Evolutionary conservation across 2,797 vertebrate genomes (phyloP).

Genomic region (Chelon auratus): DNA sequence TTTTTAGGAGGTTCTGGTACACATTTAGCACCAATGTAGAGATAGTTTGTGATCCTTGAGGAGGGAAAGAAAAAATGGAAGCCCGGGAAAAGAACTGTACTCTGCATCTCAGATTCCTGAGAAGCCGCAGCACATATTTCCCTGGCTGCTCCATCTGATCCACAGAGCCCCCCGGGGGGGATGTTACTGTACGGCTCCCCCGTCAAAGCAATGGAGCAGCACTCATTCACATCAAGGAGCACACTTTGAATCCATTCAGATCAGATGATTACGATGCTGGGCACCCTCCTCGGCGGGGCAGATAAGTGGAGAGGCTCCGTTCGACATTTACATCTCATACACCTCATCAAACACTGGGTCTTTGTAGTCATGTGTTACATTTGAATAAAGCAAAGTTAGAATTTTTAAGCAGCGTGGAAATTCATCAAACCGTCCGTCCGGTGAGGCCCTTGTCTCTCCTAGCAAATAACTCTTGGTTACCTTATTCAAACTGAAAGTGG

Average conservation of each 20-base stretch:
- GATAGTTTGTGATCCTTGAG: constrained; percentile 34
- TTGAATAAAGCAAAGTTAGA: constrained; percentile 73
- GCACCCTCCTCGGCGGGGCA: constrained; percentile 59
- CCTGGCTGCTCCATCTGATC: constrained; percentile 64
- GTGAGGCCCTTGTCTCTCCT: constrained; percentile 62
- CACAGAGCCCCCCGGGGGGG: constrained; percentile 53
- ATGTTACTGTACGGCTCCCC: constrained; percentile 48
- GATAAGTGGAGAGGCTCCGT: constrained; percentile 71
- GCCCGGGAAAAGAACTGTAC: constrained; percentile 50
- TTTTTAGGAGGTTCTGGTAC: constrained; percentile 5
- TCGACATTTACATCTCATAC: constrained; percentile 72
- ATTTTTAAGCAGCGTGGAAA: constrained; percentile 68
- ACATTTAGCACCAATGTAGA: constrained; percentile 30
- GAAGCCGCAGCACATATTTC: constrained; percentile 53
- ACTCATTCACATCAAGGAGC: constrained; percentile 70
- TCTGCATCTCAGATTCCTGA: constrained; percentile 44
- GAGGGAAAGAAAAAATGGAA: constrained; percentile 30
- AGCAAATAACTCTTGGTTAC: constrained; percentile 74
- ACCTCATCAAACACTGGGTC: constrained; percentile 69
- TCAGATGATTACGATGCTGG: constrained; percentile 66
- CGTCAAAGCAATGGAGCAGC: constrained; percentile 63
- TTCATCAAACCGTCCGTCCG: constrained; percentile 57
- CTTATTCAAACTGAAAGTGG: constrained; percentile 77
- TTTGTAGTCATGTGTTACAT: constrained; percentile 67
- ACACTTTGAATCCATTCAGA: constrained; percentile 70